Evolutionary conservation across 2,113 vertebrate species (phyloP).

Genomic region (Onychorhynchus coronatus): DNA sequence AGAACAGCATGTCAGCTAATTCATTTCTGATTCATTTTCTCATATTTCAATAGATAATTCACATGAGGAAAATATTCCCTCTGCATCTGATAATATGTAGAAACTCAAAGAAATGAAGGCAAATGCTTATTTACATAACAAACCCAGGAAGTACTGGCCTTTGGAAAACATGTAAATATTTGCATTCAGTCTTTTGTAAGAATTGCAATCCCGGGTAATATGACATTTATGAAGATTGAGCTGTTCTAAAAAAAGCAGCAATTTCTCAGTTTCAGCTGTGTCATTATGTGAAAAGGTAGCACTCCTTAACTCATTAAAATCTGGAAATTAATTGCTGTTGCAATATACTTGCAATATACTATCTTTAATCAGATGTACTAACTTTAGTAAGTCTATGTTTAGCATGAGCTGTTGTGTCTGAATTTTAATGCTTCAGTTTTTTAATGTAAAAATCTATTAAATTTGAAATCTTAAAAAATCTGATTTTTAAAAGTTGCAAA

Average conservation of each 20-base stretch:
- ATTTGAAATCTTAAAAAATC: not conserved
- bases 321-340: not conserved
- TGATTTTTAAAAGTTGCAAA: not conserved
- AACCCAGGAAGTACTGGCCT: not conserved
- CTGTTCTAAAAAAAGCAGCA: not conserved
- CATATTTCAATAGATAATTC: conserved; percentile 3
- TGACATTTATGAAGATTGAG: not conserved
- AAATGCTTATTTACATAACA: conserved; percentile 26
- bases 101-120: not conserved
- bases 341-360: not conserved
- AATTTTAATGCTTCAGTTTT: not conserved
- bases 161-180: conserved; percentile 35
- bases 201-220: not conserved
- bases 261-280: not conserved
- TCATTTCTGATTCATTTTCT: conserved; percentile 29
- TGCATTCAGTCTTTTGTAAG: not conserved
- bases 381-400: not conserved
- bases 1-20: not conserved
- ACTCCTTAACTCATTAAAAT: not conserved
- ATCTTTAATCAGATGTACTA: not conserved
- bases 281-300: not conserved
- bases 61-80: not conserved
- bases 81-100: not conserved
- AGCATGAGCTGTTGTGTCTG: not conserved
- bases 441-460: not conserved